phyloP scores from a whole-genome alignment of 2,113 vertebrate species.

The Centrocercus urophasianus region DNA sequence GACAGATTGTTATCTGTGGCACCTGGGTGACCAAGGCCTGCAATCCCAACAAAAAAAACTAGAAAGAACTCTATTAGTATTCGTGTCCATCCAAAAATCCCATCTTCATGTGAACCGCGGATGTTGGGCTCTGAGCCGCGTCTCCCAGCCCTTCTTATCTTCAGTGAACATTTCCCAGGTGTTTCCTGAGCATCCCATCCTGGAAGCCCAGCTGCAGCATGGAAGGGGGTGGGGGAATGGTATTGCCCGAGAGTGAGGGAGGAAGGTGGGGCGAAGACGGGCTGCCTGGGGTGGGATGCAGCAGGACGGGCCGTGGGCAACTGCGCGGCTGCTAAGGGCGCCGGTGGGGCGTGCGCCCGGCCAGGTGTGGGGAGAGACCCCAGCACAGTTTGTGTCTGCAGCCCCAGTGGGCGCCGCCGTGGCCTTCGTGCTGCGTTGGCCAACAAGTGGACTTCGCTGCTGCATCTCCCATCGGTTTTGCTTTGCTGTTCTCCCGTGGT shows the following conservation, averaged over 20 bases:
- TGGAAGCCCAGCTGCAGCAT: not conserved
- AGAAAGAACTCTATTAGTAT: not conserved
- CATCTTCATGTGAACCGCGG: not conserved
- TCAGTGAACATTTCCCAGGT: constrained; percentile 25
- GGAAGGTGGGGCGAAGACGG: not conserved
- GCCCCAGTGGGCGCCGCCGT: fast-evolving
- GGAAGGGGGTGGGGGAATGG: not conserved
- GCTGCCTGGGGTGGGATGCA: not conserved
- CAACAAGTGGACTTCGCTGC: not conserved
- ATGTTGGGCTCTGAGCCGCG: not conserved
- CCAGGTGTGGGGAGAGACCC: not conserved
- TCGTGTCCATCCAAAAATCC: not conserved
- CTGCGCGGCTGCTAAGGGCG: not conserved
- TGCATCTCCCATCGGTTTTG: constrained; percentile 33
- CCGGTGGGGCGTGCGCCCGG: not conserved
- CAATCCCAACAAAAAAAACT: not conserved
- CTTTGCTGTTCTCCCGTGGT: not conserved
- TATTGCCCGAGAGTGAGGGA: not conserved
- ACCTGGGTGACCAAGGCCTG: not conserved
- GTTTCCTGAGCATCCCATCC: not conserved
- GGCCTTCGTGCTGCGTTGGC: not conserved
- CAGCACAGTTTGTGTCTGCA: not conserved
- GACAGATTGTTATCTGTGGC: not conserved
- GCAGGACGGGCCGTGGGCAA: fast-evolving
- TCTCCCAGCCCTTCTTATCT: not conserved